A percentile compares a stretch with the other conserved stretches of the same genome.
Evolutionary conservation across 2,888 invertebrate species (phyloP).

Genomic region (Sericinus montela): DNA sequence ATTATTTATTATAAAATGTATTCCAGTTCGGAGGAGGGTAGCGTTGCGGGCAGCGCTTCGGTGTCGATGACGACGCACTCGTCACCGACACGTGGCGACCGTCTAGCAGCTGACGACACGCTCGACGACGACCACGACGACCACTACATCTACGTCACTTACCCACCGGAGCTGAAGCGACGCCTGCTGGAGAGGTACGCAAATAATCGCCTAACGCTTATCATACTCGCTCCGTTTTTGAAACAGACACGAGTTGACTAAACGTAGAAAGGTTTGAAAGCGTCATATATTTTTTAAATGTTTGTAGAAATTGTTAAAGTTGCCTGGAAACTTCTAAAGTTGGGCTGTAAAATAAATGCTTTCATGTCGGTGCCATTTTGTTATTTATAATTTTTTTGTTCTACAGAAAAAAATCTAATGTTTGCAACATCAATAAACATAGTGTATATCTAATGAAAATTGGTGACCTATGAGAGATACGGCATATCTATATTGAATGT

Average conservation of each 20-base stretch:
- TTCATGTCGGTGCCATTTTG: no score
- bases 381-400: no score
- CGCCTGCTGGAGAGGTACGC: conserved; percentile 88
- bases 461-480: no score
- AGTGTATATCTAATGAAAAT: no score
- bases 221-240: conserved; percentile 58
- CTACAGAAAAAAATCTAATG: no score
- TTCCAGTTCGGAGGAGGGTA: conserved; percentile 83
- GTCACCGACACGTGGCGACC: conserved; percentile 79
- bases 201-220: conserved; percentile 55
- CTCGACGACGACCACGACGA: conserved; percentile 81
- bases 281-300: no score
- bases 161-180: conserved; percentile 91
- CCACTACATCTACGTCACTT: conserved; percentile 92
- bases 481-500: no score
- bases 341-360: no score
- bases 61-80: conserved; percentile 84
- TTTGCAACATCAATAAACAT: no score
- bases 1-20: neutral
- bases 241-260: conserved; percentile 57
- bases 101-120: conserved; percentile 61
- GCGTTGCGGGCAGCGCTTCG: conserved; percentile 82
- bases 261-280: neutral
- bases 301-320: no score
- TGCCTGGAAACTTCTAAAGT: no score